Evolutionary conservation across 2,888 invertebrate species (phyloP), one percentile per base, ranked within the genome.

Genomic region (Dermolepida albohirtum): DNA sequence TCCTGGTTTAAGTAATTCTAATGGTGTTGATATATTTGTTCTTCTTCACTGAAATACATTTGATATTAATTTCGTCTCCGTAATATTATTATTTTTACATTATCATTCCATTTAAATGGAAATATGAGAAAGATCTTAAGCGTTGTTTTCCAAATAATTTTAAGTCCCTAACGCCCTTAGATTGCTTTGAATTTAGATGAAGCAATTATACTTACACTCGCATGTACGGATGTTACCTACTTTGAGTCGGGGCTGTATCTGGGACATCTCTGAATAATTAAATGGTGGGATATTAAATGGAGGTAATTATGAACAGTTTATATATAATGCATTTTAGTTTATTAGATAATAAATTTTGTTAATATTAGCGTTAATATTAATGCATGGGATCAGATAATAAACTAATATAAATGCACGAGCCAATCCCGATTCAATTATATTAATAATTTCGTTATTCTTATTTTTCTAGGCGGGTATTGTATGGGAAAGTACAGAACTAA

Each of bases 341-440:
- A 57, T 57, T 57, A 57, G 57, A 57, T 57, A 44, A 57, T 57
- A 57, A 44, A 57, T 44, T 57, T 57, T 17, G 44, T 44, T 43
- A 57, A 57, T 44, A 57, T 57, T 44, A 44, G 43, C 57, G 44
- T 57, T 57, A 44, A 22, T 57, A 44, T 57, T 57, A 41, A 57
- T 57, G 11, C 43, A n/a, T n/a, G 11, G 22, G 29, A 2, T n/a
- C n/a, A 27, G 22, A 10, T 22, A 29, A 22, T 43, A 27, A 29
- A 44, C 44, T 57, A 57, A 27, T 57, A 57, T 57, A 29, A 57
- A 57, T 57, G 29, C 27, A 57, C 44, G 8, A 10, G 14, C 52
- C 34, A 54, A 54, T 54, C 52, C 14, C 14, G 14, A 54, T 54
- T 39, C 12, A 39, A 39, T 54, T 54, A 11, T 39, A 54, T 54